Conservation (phyloP, 2,797 vertebrate species). For the Threskiornis aethiopicus region DNA sequence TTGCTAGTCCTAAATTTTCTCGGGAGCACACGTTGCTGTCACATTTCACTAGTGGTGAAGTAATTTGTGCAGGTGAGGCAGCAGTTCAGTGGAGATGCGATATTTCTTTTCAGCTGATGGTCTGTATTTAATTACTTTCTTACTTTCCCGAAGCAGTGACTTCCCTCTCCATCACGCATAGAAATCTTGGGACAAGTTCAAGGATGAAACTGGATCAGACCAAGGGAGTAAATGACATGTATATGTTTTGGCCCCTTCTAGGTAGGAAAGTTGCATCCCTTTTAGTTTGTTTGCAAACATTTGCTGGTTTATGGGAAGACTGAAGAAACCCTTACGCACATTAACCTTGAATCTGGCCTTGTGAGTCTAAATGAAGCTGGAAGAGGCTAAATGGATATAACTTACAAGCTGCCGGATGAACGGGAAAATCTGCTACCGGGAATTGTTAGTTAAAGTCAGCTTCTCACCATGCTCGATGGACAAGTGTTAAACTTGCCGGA, state of each 20-base stretch:
- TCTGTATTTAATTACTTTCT: neutral
- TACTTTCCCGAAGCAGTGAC: neutral
- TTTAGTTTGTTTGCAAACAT: neutral
- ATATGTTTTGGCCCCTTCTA: neutral
- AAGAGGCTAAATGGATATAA: constrained; percentile 14
- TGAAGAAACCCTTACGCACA: neutral
- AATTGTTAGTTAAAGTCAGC: constrained; percentile 9
- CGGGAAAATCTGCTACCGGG: neutral
- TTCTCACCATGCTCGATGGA: neutral
- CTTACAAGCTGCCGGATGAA: constrained; percentile 10
- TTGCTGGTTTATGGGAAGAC: constrained; percentile 15
- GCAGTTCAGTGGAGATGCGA: neutral
- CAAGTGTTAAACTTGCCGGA: constrained; percentile 15
- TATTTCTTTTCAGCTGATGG: neutral
- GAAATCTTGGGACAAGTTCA: constrained; percentile 1
- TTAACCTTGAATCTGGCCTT: constrained; percentile 18
- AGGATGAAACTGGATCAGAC: neutral
- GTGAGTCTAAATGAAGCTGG: neutral
- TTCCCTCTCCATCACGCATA: neutral
- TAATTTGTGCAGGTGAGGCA: neutral
- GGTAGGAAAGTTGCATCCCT: neutral
- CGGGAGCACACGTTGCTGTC: neutral
- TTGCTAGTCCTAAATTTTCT: neutral
- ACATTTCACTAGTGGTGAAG: fast-evolving
- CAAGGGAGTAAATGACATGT: neutral